phyloP scores from a whole-genome alignment of 2,888 invertebrate genomes.

The Dicyrtoma fusca region DNA sequence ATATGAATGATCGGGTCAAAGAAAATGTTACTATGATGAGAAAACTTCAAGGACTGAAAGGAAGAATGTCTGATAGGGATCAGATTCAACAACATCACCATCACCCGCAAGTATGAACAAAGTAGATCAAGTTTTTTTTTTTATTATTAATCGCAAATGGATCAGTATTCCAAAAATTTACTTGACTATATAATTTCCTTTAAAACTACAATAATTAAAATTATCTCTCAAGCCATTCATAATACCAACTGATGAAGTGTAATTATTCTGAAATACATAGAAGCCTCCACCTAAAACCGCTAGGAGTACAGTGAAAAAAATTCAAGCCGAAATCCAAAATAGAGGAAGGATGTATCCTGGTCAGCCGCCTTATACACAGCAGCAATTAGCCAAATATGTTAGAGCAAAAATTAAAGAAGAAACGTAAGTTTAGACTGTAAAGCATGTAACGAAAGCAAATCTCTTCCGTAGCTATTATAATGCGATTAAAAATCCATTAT shows the following conservation, averaged over 20 bases:
- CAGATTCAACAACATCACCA: too few species aligned
- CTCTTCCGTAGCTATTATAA: too few species aligned
- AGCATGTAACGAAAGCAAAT: not conserved
- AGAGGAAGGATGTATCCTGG: constrained; percentile 38
- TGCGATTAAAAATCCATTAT: not conserved
- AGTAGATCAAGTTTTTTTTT: too few species aligned
- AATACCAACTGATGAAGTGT: too few species aligned
- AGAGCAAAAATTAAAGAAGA: constrained; percentile 42
- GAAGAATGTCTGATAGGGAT: constrained; percentile 23
- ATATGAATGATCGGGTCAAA: constrained; percentile 32
- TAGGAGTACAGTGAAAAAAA: constrained; percentile 39
- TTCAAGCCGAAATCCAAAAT: constrained; percentile 46
- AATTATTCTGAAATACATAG: too few species aligned
- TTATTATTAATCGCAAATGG: too few species aligned
- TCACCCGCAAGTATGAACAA: too few species aligned
- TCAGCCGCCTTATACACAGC: constrained; percentile 46
- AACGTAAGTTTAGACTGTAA: constrained; percentile 21
- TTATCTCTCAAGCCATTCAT: too few species aligned
- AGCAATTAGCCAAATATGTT: constrained; percentile 49
- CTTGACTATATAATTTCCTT: too few species aligned
- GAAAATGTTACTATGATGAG: constrained; percentile 36
- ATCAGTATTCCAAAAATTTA: too few species aligned
- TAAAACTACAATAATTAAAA: too few species aligned
- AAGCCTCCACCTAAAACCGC: constrained; percentile 22
- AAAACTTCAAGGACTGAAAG: constrained; percentile 33